A percentile compares a stretch with the other conserved stretches of the same genome.
Evolutionary conservation across 2,797 vertebrate species (phyloP).

Genomic region (Xyrichtys novacula): DNA sequence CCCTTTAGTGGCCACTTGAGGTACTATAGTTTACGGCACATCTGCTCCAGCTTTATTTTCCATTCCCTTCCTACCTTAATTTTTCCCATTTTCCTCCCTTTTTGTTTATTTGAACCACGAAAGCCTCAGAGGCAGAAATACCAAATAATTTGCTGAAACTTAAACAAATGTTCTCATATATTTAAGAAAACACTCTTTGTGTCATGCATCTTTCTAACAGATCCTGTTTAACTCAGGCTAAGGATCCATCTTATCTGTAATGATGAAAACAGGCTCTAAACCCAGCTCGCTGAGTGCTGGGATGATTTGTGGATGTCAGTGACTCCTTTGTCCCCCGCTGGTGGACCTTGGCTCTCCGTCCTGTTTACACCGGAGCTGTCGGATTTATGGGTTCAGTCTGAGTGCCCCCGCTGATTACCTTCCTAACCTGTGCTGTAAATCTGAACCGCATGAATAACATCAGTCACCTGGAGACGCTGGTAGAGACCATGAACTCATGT

Average conservation of each 20-base stretch:
- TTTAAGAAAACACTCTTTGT: too few species aligned
- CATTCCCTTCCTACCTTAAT: too few species aligned
- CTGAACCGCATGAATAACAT: slow-evolving; percentile 38
- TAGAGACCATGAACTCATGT: slow-evolving; percentile 27
- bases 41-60: too few species aligned
- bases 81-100: too few species aligned
- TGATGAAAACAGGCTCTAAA: not conserved
- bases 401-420: slow-evolving; percentile 84
- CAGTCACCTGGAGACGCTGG: slow-evolving; percentile 30
- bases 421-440: slow-evolving; percentile 82
- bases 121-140: too few species aligned
- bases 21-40: too few species aligned
- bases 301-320: slow-evolving; percentile 55
- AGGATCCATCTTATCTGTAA: not conserved
- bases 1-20: too few species aligned
- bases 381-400: slow-evolving; percentile 83
- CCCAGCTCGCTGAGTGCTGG: not conserved
- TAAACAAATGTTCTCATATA: too few species aligned
- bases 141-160: too few species aligned
- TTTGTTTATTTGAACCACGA: too few species aligned
- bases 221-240: not conserved
- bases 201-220: too few species aligned
- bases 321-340: slow-evolving; percentile 71
- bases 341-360: slow-evolving; percentile 81
- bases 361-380: slow-evolving; percentile 87